Percentiles rank a stretch among this genome's conserved stretches.
phyloP scores from a whole-genome alignment of 2,888 invertebrate species.

The Melinopterus prodromus region DNA sequence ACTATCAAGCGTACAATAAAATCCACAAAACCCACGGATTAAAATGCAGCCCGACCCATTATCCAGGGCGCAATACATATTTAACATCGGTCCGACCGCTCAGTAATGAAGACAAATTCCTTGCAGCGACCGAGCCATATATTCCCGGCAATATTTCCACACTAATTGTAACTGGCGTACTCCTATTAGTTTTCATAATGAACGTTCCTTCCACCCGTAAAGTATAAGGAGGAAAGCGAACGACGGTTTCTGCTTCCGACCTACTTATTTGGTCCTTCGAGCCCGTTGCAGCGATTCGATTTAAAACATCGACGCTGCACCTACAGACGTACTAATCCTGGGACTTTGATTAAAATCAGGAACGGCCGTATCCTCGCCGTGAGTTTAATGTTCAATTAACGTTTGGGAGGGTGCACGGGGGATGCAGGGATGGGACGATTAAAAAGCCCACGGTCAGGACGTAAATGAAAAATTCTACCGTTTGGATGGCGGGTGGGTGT shows the following conservation, averaged over 20 bases:
- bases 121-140: neutral
- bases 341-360: slow-evolving; percentile 21
- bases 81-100: neutral
- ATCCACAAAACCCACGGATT: neutral
- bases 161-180: slow-evolving; percentile 22
- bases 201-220: slow-evolving; percentile 4
- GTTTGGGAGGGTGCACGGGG: neutral
- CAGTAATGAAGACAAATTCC: slow-evolving; percentile 11
- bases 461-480: slow-evolving; percentile 19
- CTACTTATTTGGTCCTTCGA: neutral
- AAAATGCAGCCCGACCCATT: slow-evolving; percentile 5
- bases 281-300: slow-evolving; percentile 14
- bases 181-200: slow-evolving; percentile 24
- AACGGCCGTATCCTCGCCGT: neutral
- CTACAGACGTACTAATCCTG: neutral
- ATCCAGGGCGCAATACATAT: neutral
- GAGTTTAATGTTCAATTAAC: slow-evolving; percentile 23
- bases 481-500: neutral
- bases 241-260: neutral
- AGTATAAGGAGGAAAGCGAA: neutral
- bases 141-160: neutral
- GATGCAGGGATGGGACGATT: neutral
- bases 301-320: neutral
- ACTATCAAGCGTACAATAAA: neutral
- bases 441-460: neutral